Evolutionary conservation across 2,113 vertebrate species (phyloP).

Genomic region (Dicaeum eximium): DNA sequence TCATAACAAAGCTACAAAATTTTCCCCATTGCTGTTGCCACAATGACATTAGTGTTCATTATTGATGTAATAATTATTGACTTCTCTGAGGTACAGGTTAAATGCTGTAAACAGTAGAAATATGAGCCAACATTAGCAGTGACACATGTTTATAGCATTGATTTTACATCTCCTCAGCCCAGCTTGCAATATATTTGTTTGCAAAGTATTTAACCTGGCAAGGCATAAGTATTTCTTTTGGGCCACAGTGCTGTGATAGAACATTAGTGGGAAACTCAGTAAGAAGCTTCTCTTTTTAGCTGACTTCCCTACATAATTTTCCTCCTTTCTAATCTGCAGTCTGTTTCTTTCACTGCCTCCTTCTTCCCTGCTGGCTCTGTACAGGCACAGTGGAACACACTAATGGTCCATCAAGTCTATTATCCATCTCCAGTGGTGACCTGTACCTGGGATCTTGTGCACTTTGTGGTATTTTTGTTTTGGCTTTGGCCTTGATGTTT

Average conservation of each 20-base stretch:
- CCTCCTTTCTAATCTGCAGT: neutral
- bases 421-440: neutral
- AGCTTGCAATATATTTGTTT: constrained; percentile 14
- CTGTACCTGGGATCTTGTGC: neutral
- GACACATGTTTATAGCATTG: constrained; percentile 17
- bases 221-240: neutral
- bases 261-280: neutral
- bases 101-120: constrained; percentile 24
- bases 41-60: neutral
- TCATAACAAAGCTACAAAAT: neutral
- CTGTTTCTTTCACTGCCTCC: neutral
- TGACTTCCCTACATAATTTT: neutral
- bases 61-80: constrained; percentile 24
- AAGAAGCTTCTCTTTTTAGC: neutral
- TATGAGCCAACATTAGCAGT: constrained; percentile 28
- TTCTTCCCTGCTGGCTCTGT: neutral
- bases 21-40: neutral
- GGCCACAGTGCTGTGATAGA: neutral
- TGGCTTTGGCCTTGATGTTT: neutral
- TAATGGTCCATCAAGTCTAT: neutral
- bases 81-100: constrained; percentile 16
- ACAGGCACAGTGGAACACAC: neutral
- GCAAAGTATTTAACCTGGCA: neutral
- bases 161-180: constrained; percentile 15
- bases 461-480: neutral